Base-by-base conservation (phyloP, 2,797 vertebrate species). In the Enteromius viviparus region DNA sequence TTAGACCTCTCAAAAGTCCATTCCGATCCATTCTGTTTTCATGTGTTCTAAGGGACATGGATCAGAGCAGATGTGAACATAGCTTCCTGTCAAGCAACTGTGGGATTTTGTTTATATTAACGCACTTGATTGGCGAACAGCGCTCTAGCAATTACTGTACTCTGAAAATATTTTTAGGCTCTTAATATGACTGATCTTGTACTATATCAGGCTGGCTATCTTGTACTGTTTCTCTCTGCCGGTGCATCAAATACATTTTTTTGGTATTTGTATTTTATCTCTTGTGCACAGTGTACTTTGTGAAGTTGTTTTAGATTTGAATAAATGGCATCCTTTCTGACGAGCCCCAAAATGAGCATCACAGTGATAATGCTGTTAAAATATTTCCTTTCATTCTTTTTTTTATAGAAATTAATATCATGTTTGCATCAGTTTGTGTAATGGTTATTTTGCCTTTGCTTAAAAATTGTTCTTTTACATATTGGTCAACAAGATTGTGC, bases 71-170 rank as follows among this genome's bases (percentile, higher is more conserved):
- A 29, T 42, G 47, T 84, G 82, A 26, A 86, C 47, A 86, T 81
- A 85, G 53, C 14, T 66, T 4, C 82, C 75, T 0, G 60, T 85
- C 23, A 87, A 34, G 37, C 65, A 86, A 83, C 29, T 1, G 12
- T 15, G 17, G 40, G 8, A 9, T 81, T 62, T 5, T 76, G 81
- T 17, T 69, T n/a, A 34, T 81, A 80, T 7, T 1, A 3, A 12
- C n/a, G 47, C 6, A 84, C 85, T 29, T 86, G 85, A n/a, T 84
- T 71, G 4, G 15, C 1, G 6, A 84, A 78, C 9, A 78, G 37
- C 23, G 17, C 21, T 71, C 82, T 78, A 12, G 32, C 32, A 32
- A 32, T 32, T 32, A 32, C 32, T 32, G 32, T 32, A 32, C 32
- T 32, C 2, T 32, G 29, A 32, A 32, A 32, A 32, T 32, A 32